Evolutionary conservation across 1,140 invertebrate genomes (phyloP).

Genomic region (Drosophila sproati): DNA sequence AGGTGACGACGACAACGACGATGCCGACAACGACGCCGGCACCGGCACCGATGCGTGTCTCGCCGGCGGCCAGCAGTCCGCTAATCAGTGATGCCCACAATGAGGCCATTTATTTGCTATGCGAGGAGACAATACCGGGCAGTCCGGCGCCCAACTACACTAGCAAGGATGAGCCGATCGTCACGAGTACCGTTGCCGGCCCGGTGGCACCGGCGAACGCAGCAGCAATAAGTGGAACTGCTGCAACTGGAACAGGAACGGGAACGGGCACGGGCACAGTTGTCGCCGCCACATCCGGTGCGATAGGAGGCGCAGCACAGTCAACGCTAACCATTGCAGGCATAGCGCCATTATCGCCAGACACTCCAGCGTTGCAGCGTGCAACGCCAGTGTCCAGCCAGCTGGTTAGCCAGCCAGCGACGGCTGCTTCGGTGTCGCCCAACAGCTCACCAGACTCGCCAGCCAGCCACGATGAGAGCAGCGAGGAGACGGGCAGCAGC

Average conservation of each 20-base stretch:
- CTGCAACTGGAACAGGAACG: too few species aligned
- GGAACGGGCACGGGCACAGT: too few species aligned
- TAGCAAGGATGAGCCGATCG: slow-evolving; percentile 80
- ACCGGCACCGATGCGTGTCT: slow-evolving; percentile 23
- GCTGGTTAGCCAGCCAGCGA: neutral
- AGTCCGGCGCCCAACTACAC: slow-evolving; percentile 89
- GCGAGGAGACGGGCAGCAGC: slow-evolving; percentile 64
- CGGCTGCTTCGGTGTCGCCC: slow-evolving; percentile 26
- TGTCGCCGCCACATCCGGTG: too few species aligned
- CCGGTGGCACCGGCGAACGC: neutral
- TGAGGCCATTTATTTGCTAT: slow-evolving; percentile 89
- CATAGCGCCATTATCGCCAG: slow-evolving; percentile 49
- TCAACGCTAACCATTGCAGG: slow-evolving; percentile 41
- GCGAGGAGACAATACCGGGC: slow-evolving; percentile 94
- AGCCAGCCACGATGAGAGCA: slow-evolving; percentile 79
- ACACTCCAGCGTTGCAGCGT: slow-evolving; percentile 32
- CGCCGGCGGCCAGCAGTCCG: slow-evolving; percentile 55
- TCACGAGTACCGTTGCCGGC: neutral
- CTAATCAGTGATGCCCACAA: slow-evolving; percentile 74
- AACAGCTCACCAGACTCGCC: slow-evolving; percentile 79
- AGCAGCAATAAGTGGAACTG: neutral
- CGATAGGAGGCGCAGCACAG: too few species aligned
- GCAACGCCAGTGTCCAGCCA: neutral
- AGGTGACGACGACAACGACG: slow-evolving; percentile 8
- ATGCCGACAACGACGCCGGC: too few species aligned